Base-by-base conservation (phyloP, 1,140 invertebrate genomes). In the Macrocentrus cingulum region DNA sequence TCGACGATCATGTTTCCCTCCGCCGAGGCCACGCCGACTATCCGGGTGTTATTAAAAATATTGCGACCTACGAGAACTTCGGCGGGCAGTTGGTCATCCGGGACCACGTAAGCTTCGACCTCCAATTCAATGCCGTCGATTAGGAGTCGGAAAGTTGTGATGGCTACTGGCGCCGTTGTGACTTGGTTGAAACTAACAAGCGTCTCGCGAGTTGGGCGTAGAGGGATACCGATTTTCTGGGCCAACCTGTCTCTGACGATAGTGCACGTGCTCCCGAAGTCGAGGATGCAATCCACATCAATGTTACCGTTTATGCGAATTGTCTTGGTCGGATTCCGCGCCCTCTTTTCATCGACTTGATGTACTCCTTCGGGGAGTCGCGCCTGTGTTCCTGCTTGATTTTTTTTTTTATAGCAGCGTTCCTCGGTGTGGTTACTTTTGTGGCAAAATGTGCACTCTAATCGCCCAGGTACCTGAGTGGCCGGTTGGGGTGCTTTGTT, bases 131-230 rank as follows among this genome's bases (percentile, higher is more conserved):
- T 56, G 19, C 19, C 36, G 15, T 56, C 48, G 11, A 54, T 55
- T 16, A 34, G n/a, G 9, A 56, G 20, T 45, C 44, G 36, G 16
- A 53, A 15, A 37, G 36, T 42, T 2, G 59, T 36, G 8, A 29
- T 18, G 9, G 42, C 59, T 5, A 64, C 25, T 9, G 59, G 62
- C 6, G 15, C 23, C 25, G 57, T 55, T 7, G 58, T n/a, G 5
- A 55, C 15, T n/a, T 58, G 32, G 23, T 64, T 64, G 53, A 64
- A 64, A 8, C 62, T 11, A 51, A 49, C 13, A 60, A 54, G 2
- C 23, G 19, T 34, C 54, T 60, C n/a, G 44, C 37, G 18, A 8
- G 59, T 58, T 8, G 23, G 16, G 20, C 22, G 32, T 9, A 53
- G 16, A n/a, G 54, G 19, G 8, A 63, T 11, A 11, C 48, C 49